Evolutionary conservation across 2,113 vertebrate species (phyloP).

Genomic region (Orcinus orca): DNA sequence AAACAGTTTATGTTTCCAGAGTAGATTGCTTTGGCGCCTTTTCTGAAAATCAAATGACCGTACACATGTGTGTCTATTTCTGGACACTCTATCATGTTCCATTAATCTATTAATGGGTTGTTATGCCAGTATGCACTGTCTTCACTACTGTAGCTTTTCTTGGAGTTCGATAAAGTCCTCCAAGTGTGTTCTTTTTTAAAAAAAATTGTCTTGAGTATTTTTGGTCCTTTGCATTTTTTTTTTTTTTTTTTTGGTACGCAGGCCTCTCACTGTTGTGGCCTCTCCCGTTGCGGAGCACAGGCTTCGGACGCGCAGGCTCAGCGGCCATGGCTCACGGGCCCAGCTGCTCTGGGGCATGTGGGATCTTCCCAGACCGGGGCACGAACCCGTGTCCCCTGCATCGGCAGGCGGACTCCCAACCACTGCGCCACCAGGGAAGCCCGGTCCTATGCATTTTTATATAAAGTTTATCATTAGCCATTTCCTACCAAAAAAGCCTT

Average conservation of each 20-base stretch:
- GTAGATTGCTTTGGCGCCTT: not conserved
- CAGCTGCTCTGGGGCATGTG: accelerated
- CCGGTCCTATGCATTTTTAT: not conserved
- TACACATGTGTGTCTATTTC: not conserved
- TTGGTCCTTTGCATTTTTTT: not conserved
- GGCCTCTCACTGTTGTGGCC: too few relatives aligned
- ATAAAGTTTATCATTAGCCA: not conserved
- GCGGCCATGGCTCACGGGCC: too few relatives aligned
- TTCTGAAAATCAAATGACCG: not conserved
- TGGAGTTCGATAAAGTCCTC: not conserved
- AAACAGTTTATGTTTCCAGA: not conserved
- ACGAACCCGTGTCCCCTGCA: too few relatives aligned
- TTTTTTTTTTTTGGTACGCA: not conserved
- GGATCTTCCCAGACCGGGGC: too few relatives aligned
- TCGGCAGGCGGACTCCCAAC: accelerated
- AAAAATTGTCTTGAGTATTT: not conserved
- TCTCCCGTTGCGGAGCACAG: too few relatives aligned
- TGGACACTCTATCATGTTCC: not conserved
- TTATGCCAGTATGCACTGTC: not conserved
- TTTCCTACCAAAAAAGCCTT: not conserved
- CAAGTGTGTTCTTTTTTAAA: not conserved
- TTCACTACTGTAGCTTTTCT: not conserved
- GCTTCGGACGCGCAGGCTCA: too few relatives aligned
- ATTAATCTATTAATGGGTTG: not conserved
- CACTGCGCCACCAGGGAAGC: too few relatives aligned